These are phyloP conservation scores for Drosophila lowei DNA, from an alignment of 1,140 invertebrate species.

Conservation along the genomic window DNA sequence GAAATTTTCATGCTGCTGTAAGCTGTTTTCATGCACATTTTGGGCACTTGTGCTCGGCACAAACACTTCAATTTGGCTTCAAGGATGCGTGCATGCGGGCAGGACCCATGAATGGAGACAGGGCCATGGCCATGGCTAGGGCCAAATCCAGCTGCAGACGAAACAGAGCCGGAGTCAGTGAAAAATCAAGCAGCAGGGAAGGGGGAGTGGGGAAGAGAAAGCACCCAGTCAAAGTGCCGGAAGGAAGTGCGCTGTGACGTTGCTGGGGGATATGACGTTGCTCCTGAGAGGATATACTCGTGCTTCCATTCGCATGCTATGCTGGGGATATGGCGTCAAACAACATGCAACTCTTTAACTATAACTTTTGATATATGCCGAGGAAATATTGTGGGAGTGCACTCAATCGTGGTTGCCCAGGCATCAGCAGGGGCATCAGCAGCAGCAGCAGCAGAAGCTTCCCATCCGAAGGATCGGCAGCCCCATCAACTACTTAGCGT, in stretches of 20 bases:
- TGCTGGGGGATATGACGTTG: slow-evolving; percentile 25
- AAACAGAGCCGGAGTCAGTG: slow-evolving; percentile 37
- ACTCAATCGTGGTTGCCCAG: slow-evolving; percentile 69
- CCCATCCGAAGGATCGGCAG: background rate
- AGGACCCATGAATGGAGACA: background rate
- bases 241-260: slow-evolving; percentile 55
- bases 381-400: slow-evolving; percentile 76
- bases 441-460: background rate
- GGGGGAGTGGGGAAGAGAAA: slow-evolving; percentile 15
- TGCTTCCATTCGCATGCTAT: too few species aligned
- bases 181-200: slow-evolving; percentile 51
- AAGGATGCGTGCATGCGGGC: slow-evolving; percentile 59
- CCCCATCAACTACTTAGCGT: slow-evolving; percentile 78
- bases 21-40: slow-evolving; percentile 79
- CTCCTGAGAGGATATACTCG: slow-evolving; percentile 6
- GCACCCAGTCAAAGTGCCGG: slow-evolving; percentile 61
- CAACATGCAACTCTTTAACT: slow-evolving; percentile 75
- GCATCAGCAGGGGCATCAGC: slow-evolving; percentile 21
- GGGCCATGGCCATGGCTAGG: slow-evolving; percentile 2
- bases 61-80: slow-evolving; percentile 78
- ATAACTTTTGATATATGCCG: slow-evolving; percentile 81
- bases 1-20: slow-evolving; percentile 76
- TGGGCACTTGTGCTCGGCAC: slow-evolving; percentile 71
- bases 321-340: slow-evolving; percentile 32
- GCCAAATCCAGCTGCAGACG: background rate